Conservation (phyloP, 2,113 vertebrate genomes). For the Terrapene triunguis region DNA sequence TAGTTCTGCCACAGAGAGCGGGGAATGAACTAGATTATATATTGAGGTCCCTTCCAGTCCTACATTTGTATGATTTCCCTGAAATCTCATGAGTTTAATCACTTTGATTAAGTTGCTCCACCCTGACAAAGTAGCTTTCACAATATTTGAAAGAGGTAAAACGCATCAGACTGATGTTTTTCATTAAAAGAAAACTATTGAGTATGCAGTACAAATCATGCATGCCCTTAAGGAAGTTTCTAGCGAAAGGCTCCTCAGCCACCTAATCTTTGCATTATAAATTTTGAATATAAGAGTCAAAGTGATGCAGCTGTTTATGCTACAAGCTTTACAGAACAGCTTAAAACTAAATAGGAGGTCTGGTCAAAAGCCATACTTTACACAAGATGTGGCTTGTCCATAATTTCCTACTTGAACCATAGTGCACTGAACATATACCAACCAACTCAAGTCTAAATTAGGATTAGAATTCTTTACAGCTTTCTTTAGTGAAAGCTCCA, state of each 20-base stretch:
- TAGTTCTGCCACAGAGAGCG: neutral
- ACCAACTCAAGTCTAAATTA: neutral
- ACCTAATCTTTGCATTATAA: neutral
- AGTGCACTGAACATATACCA: slow-evolving; percentile 7
- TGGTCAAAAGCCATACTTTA: neutral
- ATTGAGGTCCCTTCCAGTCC: neutral
- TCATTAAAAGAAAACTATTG: neutral
- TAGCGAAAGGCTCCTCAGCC: neutral
- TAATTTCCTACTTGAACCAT: slow-evolving; percentile 42
- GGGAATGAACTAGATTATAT: neutral
- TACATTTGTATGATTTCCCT: neutral
- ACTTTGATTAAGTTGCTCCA: neutral
- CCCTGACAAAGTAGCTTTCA: neutral
- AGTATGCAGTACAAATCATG: neutral
- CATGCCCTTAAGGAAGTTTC: neutral
- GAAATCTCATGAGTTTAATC: neutral
- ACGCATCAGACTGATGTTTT: neutral
- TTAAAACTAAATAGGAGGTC: neutral
- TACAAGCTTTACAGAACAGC: slow-evolving; percentile 23
- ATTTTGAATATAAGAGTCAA: neutral
- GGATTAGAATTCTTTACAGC: neutral
- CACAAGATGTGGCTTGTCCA: neutral
- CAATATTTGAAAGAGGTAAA: neutral
- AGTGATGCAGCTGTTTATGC: neutral
- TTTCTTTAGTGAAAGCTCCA: neutral